A percentile compares a stretch with the other conserved stretches of the same genome.
These are phyloP conservation scores for Uria aalge DNA, from an alignment of 2,113 vertebrate species.

Conservation along the genomic window DNA sequence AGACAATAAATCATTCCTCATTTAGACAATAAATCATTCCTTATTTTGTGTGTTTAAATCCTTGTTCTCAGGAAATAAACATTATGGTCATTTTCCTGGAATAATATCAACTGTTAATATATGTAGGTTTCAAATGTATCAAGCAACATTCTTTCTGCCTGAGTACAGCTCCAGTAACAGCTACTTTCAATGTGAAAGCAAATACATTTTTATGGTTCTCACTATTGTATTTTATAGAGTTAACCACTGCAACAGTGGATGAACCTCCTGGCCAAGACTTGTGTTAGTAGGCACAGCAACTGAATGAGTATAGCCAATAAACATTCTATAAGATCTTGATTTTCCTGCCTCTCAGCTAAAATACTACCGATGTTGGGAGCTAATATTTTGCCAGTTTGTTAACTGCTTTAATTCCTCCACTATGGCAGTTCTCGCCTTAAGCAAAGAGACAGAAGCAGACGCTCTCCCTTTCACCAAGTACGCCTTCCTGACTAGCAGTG, in stretches of 20 bases:
- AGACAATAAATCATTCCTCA: constrained; percentile 2
- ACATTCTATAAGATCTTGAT: background rate
- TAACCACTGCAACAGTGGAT: background rate
- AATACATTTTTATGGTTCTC: background rate
- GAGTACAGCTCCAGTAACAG: background rate
- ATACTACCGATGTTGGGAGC: background rate
- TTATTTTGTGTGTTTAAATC: background rate
- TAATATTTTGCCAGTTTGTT: background rate
- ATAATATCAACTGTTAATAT: background rate
- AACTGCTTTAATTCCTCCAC: background rate
- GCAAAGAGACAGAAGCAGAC: background rate
- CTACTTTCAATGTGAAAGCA: background rate
- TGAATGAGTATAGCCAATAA: background rate
- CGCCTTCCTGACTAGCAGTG: background rate
- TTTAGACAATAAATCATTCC: background rate
- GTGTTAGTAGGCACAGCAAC: background rate
- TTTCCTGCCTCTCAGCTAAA: background rate
- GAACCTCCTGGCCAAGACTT: background rate
- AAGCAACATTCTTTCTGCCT: background rate
- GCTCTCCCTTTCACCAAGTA: background rate
- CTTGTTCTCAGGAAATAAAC: background rate
- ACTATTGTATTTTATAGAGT: background rate
- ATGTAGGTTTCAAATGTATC: background rate
- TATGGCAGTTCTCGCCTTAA: background rate
- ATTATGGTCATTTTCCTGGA: background rate